Conservation (phyloP, 2,113 vertebrate species). For the Pleuronectes platessa region DNA sequence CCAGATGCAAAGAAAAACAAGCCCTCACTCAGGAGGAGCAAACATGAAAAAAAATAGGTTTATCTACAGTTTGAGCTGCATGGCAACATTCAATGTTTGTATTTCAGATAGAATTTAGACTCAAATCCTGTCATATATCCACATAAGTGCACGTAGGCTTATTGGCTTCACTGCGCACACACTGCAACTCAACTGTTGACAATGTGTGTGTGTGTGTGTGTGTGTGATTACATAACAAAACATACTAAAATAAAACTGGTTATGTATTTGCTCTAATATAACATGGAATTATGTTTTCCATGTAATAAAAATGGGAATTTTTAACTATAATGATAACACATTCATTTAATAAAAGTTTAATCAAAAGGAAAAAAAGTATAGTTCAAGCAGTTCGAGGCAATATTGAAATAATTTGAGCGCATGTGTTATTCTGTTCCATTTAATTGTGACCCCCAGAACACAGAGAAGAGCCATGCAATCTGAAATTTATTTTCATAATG, state of each 20-base stretch:
- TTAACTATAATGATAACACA: neutral
- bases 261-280: neutral
- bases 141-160: neutral
- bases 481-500: conserved; percentile 20
- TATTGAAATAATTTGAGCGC: neutral
- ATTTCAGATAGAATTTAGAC: neutral
- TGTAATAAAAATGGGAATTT: neutral
- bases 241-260: neutral
- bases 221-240: neutral
- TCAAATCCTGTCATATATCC: neutral
- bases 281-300: neutral
- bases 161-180: neutral
- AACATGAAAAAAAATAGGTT: neutral
- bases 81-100: conserved; percentile 5
- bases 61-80: neutral
- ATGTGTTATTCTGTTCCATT: conserved; percentile 10
- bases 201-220: neutral
- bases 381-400: neutral
- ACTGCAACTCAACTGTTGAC: neutral
- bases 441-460: neutral
- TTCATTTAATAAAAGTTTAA: neutral
- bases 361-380: neutral
- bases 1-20: conserved; percentile 41
- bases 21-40: conserved; percentile 14
- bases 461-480: neutral